A percentile compares a stretch with the other conserved stretches of the same genome.
These are phyloP conservation scores for Azemiops feae DNA, from an alignment of 2,113 vertebrate species.

Conservation along the genomic window DNA sequence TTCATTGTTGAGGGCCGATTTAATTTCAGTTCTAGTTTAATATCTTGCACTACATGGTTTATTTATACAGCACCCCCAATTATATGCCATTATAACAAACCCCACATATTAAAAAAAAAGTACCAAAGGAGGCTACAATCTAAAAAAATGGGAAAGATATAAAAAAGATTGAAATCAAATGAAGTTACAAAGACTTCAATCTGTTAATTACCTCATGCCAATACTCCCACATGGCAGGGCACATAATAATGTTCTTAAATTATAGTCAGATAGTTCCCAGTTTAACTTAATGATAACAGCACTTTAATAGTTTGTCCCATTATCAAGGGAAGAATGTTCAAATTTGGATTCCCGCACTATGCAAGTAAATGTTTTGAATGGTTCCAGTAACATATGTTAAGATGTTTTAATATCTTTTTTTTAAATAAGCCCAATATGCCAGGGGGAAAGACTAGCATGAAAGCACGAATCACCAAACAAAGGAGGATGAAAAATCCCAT, in stretches of 20 bases:
- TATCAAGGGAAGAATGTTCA: background rate
- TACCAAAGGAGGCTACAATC: background rate
- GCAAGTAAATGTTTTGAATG: background rate
- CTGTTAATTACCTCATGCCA: background rate
- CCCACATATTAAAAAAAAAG: background rate
- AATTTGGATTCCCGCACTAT: background rate
- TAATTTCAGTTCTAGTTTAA: background rate
- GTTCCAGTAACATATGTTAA: background rate
- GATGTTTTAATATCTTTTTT: background rate
- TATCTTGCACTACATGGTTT: background rate
- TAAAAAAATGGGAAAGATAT: background rate
- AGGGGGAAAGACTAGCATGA: background rate
- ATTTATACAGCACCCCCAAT: background rate
- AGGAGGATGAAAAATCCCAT: background rate
- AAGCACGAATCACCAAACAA: background rate
- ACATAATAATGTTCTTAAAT: background rate
- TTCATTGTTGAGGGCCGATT: background rate
- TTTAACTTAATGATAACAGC: background rate
- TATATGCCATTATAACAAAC: background rate
- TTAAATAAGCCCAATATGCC: background rate
- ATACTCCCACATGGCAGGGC: background rate
- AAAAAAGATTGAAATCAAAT: background rate
- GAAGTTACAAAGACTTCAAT: background rate
- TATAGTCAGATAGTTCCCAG: background rate
- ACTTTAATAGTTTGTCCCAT: background rate